phyloP scores from a whole-genome alignment of 2,113 vertebrate species.

The Callipepla squamata region DNA sequence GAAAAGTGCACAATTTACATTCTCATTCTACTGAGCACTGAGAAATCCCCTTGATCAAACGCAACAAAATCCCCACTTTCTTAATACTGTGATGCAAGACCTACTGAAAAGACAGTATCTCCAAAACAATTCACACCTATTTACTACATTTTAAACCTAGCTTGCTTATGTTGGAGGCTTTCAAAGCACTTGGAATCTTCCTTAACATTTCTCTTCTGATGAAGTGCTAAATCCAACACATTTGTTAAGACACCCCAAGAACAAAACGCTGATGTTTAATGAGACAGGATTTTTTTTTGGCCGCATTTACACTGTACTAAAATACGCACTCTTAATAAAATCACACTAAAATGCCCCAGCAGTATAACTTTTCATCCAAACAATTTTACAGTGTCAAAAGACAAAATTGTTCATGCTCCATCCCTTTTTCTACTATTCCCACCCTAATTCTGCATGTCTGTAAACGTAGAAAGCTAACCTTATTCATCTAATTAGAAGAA shows the following conservation, averaged over 20 bases:
- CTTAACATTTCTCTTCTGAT: not conserved
- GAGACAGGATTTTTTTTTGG: not conserved
- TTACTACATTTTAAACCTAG: not conserved
- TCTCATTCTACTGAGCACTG: conserved; percentile 43
- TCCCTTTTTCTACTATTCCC: not conserved
- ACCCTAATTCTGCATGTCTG: fast-evolving
- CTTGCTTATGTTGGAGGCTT: not conserved
- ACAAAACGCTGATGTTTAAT: not conserved
- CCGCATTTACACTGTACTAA: not conserved
- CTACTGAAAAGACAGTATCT: not conserved
- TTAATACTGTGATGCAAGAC: not conserved
- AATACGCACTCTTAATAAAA: not conserved
- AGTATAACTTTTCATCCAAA: not conserved
- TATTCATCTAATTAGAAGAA: not conserved
- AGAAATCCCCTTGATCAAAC: conserved; percentile 34
- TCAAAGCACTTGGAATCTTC: not conserved
- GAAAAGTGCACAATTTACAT: conserved; percentile 46
- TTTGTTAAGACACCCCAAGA: not conserved
- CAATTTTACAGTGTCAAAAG: not conserved
- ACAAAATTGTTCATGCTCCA: not conserved
- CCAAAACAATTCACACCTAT: not conserved
- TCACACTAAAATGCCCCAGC: not conserved
- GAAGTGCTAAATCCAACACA: not conserved
- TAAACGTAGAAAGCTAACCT: not conserved
- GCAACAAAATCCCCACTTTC: conserved; percentile 36